phyloP scores from a whole-genome alignment of 2,888 invertebrate genomes.

The Meiosimyza decipiens region DNA sequence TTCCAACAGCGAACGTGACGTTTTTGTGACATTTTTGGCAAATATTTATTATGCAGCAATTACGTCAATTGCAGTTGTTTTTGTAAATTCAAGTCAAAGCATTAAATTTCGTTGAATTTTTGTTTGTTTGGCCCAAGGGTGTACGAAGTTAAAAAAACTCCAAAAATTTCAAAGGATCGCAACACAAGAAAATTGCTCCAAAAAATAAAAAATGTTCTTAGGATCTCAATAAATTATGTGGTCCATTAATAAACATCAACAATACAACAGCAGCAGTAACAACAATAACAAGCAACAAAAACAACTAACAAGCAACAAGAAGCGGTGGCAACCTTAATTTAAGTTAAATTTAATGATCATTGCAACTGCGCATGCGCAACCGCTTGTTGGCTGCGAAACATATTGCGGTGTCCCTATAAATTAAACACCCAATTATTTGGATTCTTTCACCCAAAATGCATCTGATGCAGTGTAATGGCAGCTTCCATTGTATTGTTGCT shows the following conservation, averaged over 20 bases:
- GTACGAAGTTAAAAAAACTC: neutral
- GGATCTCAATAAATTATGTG: constrained; percentile 18
- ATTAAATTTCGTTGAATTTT: neutral
- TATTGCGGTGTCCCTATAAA: constrained; percentile 51
- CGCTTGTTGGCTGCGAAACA: constrained; percentile 9
- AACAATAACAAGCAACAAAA: neutral
- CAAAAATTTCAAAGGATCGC: neutral
- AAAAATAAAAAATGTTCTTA: constrained; percentile 5
- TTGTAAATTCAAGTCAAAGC: neutral
- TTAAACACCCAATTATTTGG: constrained; percentile 63
- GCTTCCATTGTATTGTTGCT: neutral
- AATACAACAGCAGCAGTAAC: neutral
- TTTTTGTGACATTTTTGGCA: constrained; percentile 27
- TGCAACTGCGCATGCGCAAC: constrained; percentile 57
- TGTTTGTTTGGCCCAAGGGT: neutral
- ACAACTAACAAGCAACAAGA: neutral
- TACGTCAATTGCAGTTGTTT: neutral
- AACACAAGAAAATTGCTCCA: neutral
- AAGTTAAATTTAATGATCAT: constrained; percentile 32
- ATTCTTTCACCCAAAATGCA: constrained; percentile 48
- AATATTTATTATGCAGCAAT: constrained; percentile 25
- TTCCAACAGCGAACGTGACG: neutral
- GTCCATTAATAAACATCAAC: constrained; percentile 7
- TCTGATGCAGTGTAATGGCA: neutral
- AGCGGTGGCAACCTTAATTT: constrained; percentile 13